A percentile compares a stretch with the other conserved stretches of the same genome.
Conservation (phyloP, 2,797 vertebrate genomes). For the Mormyrus proboscirostris region DNA sequence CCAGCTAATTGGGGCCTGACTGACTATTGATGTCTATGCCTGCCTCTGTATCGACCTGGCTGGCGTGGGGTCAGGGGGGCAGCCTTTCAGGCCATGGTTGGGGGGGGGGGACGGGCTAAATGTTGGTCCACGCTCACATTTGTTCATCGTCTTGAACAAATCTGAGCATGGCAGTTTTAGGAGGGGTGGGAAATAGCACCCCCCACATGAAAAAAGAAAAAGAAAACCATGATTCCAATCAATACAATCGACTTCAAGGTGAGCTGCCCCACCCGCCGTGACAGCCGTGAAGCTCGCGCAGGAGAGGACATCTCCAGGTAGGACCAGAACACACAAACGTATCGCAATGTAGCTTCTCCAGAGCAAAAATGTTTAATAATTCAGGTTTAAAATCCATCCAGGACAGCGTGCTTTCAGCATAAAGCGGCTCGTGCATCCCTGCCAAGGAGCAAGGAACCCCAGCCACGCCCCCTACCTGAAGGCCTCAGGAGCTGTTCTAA, state of each 20-base stretch:
- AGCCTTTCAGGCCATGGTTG: slow-evolving; percentile 26
- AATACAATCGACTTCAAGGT: neutral
- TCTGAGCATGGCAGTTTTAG: neutral
- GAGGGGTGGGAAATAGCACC: neutral
- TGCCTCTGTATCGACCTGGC: slow-evolving; percentile 38
- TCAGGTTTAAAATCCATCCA: neutral
- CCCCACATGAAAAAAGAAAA: neutral
- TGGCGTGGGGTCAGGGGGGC: slow-evolving; percentile 18
- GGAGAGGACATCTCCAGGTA: neutral
- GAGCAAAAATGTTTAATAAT: neutral
- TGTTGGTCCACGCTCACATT: neutral
- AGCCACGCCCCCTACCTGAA: neutral
- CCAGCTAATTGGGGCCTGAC: slow-evolving; percentile 32
- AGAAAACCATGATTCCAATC: neutral
- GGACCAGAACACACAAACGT: neutral
- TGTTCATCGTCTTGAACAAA: neutral
- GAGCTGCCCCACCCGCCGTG: neutral
- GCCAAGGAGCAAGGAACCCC: neutral
- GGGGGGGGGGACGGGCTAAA: slow-evolving; percentile 5
- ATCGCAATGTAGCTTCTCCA: neutral
- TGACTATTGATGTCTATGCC: slow-evolving; percentile 38
- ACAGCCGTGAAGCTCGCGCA: neutral
- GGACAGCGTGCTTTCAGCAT: neutral
- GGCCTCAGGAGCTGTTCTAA: neutral
- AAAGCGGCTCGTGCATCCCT: neutral